Evolutionary conservation across 2,113 vertebrate species (phyloP).

Genomic region (Stercorarius parasiticus): DNA sequence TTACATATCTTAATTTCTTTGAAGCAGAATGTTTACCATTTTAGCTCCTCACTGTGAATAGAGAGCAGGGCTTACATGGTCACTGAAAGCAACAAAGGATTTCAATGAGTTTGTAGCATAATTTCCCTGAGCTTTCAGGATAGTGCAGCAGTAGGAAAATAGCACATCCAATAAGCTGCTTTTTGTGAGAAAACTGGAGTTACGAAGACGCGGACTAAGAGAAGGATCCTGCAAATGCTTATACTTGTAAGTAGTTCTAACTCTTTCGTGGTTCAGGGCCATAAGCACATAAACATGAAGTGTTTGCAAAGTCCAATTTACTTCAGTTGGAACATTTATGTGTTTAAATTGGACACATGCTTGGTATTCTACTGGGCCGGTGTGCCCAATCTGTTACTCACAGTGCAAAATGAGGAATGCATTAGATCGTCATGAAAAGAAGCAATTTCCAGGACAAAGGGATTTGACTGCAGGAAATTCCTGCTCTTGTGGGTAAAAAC

Average conservation of each 20-base stretch:
- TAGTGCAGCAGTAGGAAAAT: background rate
- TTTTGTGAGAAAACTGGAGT: background rate
- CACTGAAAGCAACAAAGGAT: conserved; percentile 26
- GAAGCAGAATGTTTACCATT: conserved; percentile 11
- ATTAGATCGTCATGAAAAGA: background rate
- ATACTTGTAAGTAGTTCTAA: background rate
- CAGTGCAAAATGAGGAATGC: background rate
- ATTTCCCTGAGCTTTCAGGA: background rate
- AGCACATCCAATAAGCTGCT: background rate
- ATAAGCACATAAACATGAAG: background rate
- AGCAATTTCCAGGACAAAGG: background rate
- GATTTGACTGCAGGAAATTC: background rate
- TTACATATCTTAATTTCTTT: conserved; percentile 47
- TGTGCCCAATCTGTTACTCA: background rate
- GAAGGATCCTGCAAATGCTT: background rate
- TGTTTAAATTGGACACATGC: background rate
- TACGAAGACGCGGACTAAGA: background rate
- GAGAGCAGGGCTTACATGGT: background rate
- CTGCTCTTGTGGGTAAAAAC: background rate
- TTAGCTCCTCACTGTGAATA: conserved; percentile 11
- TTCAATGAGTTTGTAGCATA: background rate
- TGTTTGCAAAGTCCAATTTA: background rate
- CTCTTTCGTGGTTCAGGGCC: background rate
- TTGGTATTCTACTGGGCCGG: background rate
- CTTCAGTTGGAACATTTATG: background rate